These are phyloP conservation scores for Rhadinocentrus ornatus DNA, from an alignment of 2,797 vertebrate species.

Conservation along the genomic window DNA sequence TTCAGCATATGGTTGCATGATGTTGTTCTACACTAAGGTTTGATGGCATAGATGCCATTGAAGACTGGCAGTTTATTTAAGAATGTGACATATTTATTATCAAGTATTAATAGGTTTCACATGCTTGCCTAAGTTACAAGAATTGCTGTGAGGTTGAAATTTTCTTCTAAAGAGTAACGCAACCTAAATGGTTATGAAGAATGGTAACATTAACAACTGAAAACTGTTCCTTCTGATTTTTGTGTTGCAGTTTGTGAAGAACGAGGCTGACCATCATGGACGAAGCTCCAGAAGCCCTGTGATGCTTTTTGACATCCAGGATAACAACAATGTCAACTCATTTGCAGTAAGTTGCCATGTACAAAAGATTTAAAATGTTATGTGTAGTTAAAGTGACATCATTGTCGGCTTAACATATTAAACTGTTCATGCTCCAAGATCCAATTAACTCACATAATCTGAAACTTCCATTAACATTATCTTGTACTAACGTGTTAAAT, in stretches of 20 bases:
- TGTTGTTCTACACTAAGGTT: slow-evolving; percentile 39
- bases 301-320: slow-evolving; percentile 83
- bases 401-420: slow-evolving; percentile 32
- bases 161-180: slow-evolving; percentile 14
- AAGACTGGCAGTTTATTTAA: slow-evolving; percentile 26
- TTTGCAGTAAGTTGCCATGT: slow-evolving; percentile 78
- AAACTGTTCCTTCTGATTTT: neutral
- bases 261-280: slow-evolving; percentile 78
- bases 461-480: slow-evolving; percentile 28
- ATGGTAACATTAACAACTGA: slow-evolving; percentile 11
- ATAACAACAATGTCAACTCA: slow-evolving; percentile 87
- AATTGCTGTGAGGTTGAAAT: slow-evolving; percentile 27
- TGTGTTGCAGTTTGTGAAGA: slow-evolving; percentile 79
- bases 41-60: slow-evolving; percentile 24
- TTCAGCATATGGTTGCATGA: slow-evolving; percentile 41
- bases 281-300: slow-evolving; percentile 84
- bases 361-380: neutral
- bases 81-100: slow-evolving; percentile 45
- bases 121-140: slow-evolving; percentile 40
- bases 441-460: slow-evolving; percentile 34
- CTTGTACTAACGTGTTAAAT: slow-evolving; percentile 1
- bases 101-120: slow-evolving; percentile 50
- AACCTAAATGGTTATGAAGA: slow-evolving; percentile 14
- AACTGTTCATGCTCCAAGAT: slow-evolving; percentile 24
- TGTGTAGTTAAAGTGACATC: slow-evolving; percentile 7